phyloP scores from a whole-genome alignment of 2,113 vertebrate species.

The Lasiurus cinereus region DNA sequence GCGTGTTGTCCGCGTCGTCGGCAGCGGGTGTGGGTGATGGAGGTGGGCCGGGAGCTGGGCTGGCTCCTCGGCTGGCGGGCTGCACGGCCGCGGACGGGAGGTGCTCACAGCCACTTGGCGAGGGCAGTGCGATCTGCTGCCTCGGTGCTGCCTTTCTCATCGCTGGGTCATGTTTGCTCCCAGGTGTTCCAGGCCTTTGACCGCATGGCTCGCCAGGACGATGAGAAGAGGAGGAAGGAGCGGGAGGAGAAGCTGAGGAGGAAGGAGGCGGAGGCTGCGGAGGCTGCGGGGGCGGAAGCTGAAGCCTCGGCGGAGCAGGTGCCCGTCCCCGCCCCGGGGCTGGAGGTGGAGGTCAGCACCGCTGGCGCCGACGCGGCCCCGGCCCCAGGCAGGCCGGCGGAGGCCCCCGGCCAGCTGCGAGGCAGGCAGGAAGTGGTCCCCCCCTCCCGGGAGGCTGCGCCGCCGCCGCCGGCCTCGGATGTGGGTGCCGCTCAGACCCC shows the following conservation, averaged over 20 bases:
- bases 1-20: not conserved
- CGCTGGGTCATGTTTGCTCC: not conserved
- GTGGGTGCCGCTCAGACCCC: slow-evolving; percentile 53
- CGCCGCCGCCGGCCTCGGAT: not conserved
- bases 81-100: not conserved
- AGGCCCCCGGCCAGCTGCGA: not conserved
- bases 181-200: slow-evolving; percentile 92
- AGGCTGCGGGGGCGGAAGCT: accelerated
- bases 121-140: not conserved
- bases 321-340: slow-evolving; percentile 79
- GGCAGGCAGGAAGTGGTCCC: not conserved
- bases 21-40: not conserved
- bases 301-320: slow-evolving; percentile 63
- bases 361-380: not conserved
- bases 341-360: slow-evolving; percentile 88
- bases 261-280: slow-evolving; percentile 80
- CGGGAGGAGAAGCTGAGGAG: slow-evolving; percentile 86
- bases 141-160: not conserved
- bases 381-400: not conserved
- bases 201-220: slow-evolving; percentile 90
- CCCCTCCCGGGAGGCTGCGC: not conserved
- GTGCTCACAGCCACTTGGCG: not conserved
- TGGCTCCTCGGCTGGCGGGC: not conserved
- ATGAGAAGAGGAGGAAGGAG: slow-evolving; percentile 87
- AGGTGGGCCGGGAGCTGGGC: not conserved